A percentile compares a stretch with the other conserved stretches of the same genome.
Evolutionary conservation across 1,140 invertebrate species (phyloP).

Genomic region (Procambarus virginalis): DNA sequence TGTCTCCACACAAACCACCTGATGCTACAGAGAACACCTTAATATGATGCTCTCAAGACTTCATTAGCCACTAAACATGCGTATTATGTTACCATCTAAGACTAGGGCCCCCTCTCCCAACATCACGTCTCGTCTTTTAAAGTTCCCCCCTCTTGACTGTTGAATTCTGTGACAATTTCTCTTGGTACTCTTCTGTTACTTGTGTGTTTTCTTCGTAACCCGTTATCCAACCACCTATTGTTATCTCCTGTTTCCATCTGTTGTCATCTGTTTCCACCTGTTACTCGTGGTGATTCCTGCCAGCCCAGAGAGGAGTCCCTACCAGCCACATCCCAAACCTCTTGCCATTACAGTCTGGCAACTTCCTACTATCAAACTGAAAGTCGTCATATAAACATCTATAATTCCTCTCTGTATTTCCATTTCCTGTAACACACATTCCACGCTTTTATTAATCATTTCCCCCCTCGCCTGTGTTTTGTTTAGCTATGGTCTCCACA

Average conservation of each 20-base stretch:
- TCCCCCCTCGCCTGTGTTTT: neutral
- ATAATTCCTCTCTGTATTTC: neutral
- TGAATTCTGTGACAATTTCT: neutral
- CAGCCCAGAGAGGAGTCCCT: neutral
- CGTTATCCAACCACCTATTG: neutral
- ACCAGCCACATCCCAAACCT: neutral
- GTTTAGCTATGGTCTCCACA: no score
- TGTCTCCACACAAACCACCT: no score
- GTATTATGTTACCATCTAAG: no score
- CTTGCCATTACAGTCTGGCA: neutral
- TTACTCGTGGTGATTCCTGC: neutral
- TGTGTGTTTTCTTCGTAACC: neutral
- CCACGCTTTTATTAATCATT: conserved; percentile 5
- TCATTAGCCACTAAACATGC: no score
- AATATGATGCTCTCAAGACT: no score
- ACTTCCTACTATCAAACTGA: neutral
- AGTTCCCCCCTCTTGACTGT: neutral
- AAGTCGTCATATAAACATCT: conserved; percentile 1
- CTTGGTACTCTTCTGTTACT: neutral
- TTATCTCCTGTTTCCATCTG: no score
- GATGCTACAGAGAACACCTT: no score
- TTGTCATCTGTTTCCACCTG: neutral
- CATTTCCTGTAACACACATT: conserved; percentile 2
- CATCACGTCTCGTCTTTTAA: neutral
- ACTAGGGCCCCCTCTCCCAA: neutral